A percentile compares a stretch with the other conserved stretches of the same genome.
Conservation (phyloP, 2,797 vertebrate genomes). For the Anableps anableps region DNA sequence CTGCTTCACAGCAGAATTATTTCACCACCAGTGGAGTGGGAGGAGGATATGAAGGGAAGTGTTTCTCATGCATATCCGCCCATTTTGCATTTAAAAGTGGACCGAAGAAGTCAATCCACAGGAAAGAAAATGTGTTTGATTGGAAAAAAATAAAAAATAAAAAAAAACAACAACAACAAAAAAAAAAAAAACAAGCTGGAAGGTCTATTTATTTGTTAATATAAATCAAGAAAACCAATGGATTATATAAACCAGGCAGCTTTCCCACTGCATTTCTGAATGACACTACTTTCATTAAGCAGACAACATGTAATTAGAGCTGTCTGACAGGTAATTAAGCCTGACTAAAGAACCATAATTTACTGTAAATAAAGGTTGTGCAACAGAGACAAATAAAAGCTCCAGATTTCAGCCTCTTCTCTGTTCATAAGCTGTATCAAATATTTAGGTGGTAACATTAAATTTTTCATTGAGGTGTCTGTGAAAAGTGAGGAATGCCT, state of each 20-base stretch:
- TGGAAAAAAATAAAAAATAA: background rate
- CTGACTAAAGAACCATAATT: constrained; percentile 41
- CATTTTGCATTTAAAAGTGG: constrained; percentile 35
- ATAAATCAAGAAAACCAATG: background rate
- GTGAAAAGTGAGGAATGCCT: constrained; percentile 62
- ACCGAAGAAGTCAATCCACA: constrained; percentile 17
- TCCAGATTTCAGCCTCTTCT: constrained; percentile 49
- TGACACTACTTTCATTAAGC: constrained; percentile 34
- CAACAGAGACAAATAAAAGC: constrained; percentile 49
- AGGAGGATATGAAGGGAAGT: constrained; percentile 43
- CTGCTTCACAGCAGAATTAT: constrained; percentile 46
- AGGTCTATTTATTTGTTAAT: background rate
- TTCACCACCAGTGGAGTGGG: constrained; percentile 61
- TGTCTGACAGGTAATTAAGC: constrained; percentile 49
- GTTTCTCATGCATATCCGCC: constrained; percentile 50
- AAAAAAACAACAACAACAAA: background rate
- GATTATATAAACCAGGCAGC: background rate
- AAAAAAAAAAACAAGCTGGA: background rate
- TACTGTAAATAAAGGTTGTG: constrained; percentile 28
- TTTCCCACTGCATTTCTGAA: background rate
- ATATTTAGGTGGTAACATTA: constrained; percentile 70
- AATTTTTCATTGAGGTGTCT: constrained; percentile 75
- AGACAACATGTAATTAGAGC: constrained; percentile 48
- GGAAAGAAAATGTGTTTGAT: constrained; percentile 1
- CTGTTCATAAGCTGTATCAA: constrained; percentile 64